phyloP scores from a whole-genome alignment of 1,140 invertebrate genomes.

The Yoshiicerus persimilis region DNA sequence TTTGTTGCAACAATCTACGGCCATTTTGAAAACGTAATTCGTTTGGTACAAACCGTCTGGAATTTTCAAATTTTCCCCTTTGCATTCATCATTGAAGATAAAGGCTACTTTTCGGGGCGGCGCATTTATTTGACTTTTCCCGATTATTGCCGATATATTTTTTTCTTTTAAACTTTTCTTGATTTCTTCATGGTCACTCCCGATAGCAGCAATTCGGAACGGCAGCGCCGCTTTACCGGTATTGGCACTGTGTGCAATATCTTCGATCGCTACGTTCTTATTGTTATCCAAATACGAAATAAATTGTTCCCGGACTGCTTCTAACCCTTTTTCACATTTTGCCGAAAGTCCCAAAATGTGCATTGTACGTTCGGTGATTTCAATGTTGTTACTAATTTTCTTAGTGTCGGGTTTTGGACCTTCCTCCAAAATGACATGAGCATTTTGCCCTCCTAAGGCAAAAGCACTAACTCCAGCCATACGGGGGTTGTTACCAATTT shows the following conservation, averaged over 20 bases:
- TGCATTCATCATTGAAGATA: not conserved
- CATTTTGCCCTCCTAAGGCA: constrained; percentile 9
- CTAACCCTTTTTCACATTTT: not conserved
- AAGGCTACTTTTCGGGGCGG: not conserved
- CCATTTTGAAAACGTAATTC: not conserved
- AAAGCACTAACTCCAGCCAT: constrained; percentile 9
- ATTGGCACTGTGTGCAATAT: not conserved
- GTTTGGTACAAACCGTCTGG: not conserved
- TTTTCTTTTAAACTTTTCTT: not conserved
- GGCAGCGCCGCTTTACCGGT: not conserved
- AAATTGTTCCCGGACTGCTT: not conserved
- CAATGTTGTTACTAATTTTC: not conserved
- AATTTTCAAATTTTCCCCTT: not conserved
- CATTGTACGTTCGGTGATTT: not conserved
- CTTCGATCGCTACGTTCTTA: not conserved
- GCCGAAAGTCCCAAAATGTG: not conserved
- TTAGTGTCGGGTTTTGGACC: not conserved
- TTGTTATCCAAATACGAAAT: not conserved
- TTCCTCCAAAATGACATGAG: constrained; percentile 27
- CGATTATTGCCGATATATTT: not conserved
- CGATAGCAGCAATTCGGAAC: not conserved
- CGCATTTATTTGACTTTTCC: not conserved
- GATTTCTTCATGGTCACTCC: not conserved
- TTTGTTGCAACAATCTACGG: not conserved
- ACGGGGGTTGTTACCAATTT: too few relatives aligned